A percentile compares a stretch with the other conserved stretches of the same genome.
Conservation (phyloP, 2,797 vertebrate species). For the Acrocephalus scirpaceus region DNA sequence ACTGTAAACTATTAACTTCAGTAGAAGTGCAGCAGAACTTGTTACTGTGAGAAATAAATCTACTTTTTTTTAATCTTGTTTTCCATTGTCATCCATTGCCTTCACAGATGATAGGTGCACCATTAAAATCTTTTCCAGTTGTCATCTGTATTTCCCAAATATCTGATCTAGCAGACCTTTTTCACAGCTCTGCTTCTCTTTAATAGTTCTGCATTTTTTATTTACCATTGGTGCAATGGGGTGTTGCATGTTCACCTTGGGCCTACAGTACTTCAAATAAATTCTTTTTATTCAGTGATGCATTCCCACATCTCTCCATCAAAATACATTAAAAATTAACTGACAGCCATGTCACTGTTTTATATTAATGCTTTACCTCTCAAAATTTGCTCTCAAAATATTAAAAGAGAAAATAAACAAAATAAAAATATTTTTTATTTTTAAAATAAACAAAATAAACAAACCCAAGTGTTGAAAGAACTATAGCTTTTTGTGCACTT, state of each 20-base stretch:
- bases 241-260: neutral
- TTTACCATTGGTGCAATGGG: neutral
- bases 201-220: neutral
- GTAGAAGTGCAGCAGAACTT: neutral
- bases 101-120: neutral
- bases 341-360: neutral
- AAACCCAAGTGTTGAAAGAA: neutral
- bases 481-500: neutral
- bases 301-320: neutral
- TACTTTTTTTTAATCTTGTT: neutral
- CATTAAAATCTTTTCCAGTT: neutral
- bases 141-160: neutral
- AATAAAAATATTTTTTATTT: too few species aligned
- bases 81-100: neutral
- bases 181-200: neutral
- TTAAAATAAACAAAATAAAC: too few species aligned
- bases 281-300: neutral
- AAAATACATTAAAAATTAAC: neutral
- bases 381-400: neutral
- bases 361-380: neutral
- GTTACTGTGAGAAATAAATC: neutral
- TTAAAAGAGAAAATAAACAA: neutral
- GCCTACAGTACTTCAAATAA: neutral
- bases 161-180: neutral
- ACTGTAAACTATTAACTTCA: conserved; percentile 2